These are phyloP conservation scores for Salvelinus sp. DNA, from an alignment of 2,113 vertebrate genomes.

Conservation along the genomic window DNA sequence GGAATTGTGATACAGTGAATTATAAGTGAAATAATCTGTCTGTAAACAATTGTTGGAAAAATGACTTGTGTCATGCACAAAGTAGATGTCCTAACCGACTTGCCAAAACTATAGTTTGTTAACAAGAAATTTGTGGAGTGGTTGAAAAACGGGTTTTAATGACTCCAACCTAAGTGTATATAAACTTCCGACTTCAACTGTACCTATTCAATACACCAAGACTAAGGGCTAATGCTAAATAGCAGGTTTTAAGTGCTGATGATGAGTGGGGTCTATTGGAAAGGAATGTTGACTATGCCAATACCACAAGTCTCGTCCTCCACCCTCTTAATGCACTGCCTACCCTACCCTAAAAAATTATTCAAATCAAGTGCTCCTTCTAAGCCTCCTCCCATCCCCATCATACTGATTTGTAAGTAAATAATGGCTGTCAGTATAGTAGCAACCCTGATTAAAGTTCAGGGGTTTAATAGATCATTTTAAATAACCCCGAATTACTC, in stretches of 20 bases:
- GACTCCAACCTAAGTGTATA: too few relatives aligned
- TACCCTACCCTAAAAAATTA: constrained; percentile 40
- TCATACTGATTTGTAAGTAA: constrained; percentile 79
- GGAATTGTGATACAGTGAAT: too few relatives aligned
- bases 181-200: too few relatives aligned
- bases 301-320: constrained; percentile 3
- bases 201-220: too few relatives aligned
- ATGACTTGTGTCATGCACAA: too few relatives aligned
- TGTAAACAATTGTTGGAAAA: too few relatives aligned
- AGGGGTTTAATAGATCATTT: constrained; percentile 99
- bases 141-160: too few relatives aligned
- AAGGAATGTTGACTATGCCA: constrained; percentile 15
- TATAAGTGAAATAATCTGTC: too few relatives aligned
- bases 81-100: too few relatives aligned
- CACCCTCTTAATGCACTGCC: constrained; percentile 44
- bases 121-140: too few relatives aligned
- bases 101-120: too few relatives aligned
- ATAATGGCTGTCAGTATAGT: constrained; percentile 88
- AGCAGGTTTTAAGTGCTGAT: constrained; percentile 1
- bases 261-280: neutral
- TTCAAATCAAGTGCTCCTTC: constrained; percentile 75
- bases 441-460: constrained; percentile 97
- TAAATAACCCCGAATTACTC: constrained; percentile 89
- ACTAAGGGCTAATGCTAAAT: constrained; percentile 21
- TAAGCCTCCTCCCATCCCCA: constrained; percentile 71